Evolutionary conservation across 1,140 invertebrate genomes (phyloP).

Genomic region (Aleiodes sp.): DNA sequence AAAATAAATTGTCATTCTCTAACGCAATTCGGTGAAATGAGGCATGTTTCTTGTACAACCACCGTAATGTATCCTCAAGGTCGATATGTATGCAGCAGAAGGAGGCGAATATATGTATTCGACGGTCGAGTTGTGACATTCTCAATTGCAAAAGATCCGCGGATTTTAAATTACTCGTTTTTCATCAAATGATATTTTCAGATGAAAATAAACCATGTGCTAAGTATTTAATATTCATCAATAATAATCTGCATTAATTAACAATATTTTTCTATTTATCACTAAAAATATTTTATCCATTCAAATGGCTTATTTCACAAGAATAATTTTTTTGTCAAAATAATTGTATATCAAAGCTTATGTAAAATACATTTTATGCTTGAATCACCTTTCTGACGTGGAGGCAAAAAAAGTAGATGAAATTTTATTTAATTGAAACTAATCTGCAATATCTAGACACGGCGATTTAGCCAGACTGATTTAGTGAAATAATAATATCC

Average conservation of each 20-base stretch:
- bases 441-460: neutral
- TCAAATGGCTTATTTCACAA: too few species aligned
- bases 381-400: neutral
- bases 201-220: neutral
- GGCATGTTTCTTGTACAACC: constrained; percentile 10
- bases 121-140: constrained; percentile 34
- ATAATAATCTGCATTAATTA: too few species aligned
- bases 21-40: constrained; percentile 15
- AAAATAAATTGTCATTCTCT: neutral
- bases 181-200: neutral
- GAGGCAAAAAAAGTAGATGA: too few species aligned
- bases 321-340: too few species aligned
- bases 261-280: too few species aligned
- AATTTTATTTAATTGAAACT: too few species aligned
- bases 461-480: constrained; percentile 7
- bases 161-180: constrained; percentile 10
- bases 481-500: constrained; percentile 21
- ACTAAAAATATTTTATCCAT: too few species aligned
- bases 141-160: constrained; percentile 27
- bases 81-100: constrained; percentile 3
- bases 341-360: too few species aligned
- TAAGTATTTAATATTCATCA: too few species aligned
- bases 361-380: too few species aligned
- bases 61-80: constrained; percentile 26
- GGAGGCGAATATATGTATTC: too few species aligned